These are phyloP conservation scores for Eptatretus burgeri DNA, from an alignment of 2,113 vertebrate genomes.

Conservation along the genomic window DNA sequence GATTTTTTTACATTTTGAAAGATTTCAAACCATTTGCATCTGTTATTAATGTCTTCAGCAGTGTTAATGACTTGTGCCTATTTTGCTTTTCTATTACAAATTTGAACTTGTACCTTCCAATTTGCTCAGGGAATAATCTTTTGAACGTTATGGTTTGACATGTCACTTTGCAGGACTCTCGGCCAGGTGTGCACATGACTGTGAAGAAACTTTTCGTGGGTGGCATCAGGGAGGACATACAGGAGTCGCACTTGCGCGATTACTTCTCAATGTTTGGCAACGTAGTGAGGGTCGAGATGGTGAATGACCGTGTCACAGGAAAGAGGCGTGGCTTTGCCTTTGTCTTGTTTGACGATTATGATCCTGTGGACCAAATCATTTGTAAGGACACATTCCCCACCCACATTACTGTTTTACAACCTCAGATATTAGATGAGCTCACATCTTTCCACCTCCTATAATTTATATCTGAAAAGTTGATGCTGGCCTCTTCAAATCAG, in stretches of 20 bases:
- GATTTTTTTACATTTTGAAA: too few species aligned
- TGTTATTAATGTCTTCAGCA: too few species aligned
- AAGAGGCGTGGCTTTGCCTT: constrained; percentile 47
- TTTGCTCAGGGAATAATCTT: too few species aligned
- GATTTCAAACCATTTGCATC: too few species aligned
- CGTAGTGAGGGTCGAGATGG: constrained; percentile 37
- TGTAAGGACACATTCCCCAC: constrained; percentile 16
- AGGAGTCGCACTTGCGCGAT: constrained; percentile 37
- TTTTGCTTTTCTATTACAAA: too few species aligned
- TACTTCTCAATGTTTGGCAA: constrained; percentile 39
- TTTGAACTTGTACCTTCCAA: too few species aligned
- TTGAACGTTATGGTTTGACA: too few species aligned
- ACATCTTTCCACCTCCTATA: not conserved
- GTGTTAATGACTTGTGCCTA: too few species aligned
- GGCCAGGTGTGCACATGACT: constrained; percentile 38
- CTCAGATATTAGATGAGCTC: not conserved
- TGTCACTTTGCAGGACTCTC: constrained; percentile 9
- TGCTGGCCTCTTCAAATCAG: too few species aligned
- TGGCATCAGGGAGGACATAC: constrained; percentile 41
- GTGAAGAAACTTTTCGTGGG: constrained; percentile 43
- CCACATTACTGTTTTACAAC: not conserved
- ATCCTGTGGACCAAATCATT: constrained; percentile 41
- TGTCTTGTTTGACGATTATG: constrained; percentile 43
- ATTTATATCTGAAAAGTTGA: too few species aligned
- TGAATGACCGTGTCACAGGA: constrained; percentile 37